A percentile compares a stretch with the other conserved stretches of the same genome.
phyloP scores from a whole-genome alignment of 2,113 vertebrate species.

The Anguilla rostrata region DNA sequence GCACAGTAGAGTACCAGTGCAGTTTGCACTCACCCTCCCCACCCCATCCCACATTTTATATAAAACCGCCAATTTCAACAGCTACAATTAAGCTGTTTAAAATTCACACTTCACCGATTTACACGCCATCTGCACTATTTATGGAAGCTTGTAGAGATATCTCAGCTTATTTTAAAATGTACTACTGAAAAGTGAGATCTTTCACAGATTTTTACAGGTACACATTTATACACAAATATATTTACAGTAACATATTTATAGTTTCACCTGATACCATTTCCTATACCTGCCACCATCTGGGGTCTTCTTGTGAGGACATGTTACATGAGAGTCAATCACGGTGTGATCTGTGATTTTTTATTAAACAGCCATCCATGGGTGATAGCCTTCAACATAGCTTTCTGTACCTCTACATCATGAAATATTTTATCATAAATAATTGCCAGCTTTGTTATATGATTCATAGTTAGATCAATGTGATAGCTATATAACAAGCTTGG shows the following conservation, averaged over 20 bases:
- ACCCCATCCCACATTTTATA: not conserved
- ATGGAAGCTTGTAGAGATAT: not conserved
- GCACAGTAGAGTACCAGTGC: not conserved
- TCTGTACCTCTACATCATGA: too few species aligned
- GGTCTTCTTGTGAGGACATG: not conserved
- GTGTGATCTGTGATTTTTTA: too few species aligned
- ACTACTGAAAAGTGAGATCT: not conserved
- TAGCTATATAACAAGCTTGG: too few species aligned
- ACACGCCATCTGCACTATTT: not conserved
- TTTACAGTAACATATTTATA: not conserved
- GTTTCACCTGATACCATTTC: constrained; percentile 2
- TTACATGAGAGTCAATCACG: not conserved
- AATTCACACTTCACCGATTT: constrained; percentile 14
- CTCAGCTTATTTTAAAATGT: not conserved
- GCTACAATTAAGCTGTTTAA: constrained; percentile 13
- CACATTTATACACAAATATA: not conserved
- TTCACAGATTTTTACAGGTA: not conserved
- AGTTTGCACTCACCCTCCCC: not conserved
- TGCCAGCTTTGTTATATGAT: too few species aligned
- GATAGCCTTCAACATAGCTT: too few species aligned
- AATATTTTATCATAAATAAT: too few species aligned
- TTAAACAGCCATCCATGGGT: too few species aligned
- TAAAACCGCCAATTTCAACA: constrained; percentile 1
- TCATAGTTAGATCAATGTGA: too few species aligned
- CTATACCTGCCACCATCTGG: constrained; percentile 14